Percentiles rank a stretch among this genome's conserved stretches.
Evolutionary conservation across 2,113 vertebrate genomes (phyloP).

Genomic region (Calonectris borealis): DNA sequence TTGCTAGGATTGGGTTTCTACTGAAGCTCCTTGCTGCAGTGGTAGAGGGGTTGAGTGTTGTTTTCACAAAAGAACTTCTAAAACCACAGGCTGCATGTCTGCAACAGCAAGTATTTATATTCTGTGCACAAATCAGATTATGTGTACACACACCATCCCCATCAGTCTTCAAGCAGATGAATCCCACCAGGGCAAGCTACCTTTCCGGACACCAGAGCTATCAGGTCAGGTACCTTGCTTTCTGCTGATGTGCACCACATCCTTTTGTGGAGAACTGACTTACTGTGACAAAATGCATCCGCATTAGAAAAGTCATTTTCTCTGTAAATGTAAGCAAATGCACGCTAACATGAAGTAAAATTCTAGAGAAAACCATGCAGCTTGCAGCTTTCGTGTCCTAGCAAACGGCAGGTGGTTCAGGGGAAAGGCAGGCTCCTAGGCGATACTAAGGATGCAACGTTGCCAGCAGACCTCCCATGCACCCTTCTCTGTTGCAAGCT

Average conservation of each 20-base stretch:
- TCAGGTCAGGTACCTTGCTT: accelerated
- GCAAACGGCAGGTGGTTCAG: neutral
- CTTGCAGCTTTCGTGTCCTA: neutral
- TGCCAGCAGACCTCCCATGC: neutral
- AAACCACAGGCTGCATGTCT: neutral
- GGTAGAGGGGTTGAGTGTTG: neutral
- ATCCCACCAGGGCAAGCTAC: neutral
- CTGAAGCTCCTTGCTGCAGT: neutral
- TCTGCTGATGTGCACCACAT: neutral
- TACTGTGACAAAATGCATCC: accelerated
- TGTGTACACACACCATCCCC: neutral
- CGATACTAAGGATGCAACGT: neutral
- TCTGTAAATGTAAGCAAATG: neutral
- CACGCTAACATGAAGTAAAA: neutral
- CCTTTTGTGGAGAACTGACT: neutral
- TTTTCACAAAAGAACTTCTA: conserved; percentile 9
- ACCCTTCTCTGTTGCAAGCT: neutral
- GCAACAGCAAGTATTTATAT: neutral
- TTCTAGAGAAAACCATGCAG: neutral
- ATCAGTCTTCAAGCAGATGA: neutral
- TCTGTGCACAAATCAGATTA: neutral
- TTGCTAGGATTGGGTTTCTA: neutral
- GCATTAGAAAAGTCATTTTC: neutral
- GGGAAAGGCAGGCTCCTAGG: neutral
- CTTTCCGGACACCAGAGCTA: neutral